Evolutionary conservation across 2,888 invertebrate species (phyloP), one percentile per base, ranked within the genome.

Genomic region (Clistopyga incitator): DNA sequence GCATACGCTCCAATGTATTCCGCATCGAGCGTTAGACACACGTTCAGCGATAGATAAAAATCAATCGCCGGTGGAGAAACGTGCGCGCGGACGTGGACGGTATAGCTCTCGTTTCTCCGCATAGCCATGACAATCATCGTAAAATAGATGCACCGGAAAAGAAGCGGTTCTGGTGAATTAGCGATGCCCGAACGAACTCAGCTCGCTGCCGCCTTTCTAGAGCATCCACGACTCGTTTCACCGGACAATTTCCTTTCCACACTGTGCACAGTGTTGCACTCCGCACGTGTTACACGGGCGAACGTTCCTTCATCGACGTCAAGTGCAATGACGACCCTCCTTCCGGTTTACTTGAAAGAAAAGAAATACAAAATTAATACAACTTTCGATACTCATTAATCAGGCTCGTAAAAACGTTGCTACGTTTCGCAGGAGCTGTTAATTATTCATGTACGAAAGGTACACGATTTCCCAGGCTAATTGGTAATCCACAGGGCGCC

Each of bases 201-300:
- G 23, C 15, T 13, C 29, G 59, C 59, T 10, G 74, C 20, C 61
- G 64, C 80, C 82, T 84, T 86, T 86, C 84, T 84, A 86, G 84
- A 86, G 80, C 80, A 56, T 6, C 76, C 76, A 75, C 76, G 78
- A 52, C 76, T 75, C 70, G 78, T 84, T 82, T 85, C 85, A 82
- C 83, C 80, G 80, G 79, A 79, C 82, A 84, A 84, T 76, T 82
- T 82, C 68, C 82, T 82, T 84, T 84, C 45, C 71, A 42, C 56
- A 56, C 67, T 64, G 59, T 50, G 67, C 75, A 45, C 67, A 25
- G 72, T 42, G 59, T 61, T 18, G 50, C 13, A 25, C 59, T 68
- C 42, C 67, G 65, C 47, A 38, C 45, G 42, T 67, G 65, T 67
- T 56, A 18, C 34, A 79, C n/a, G n/a, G 50, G 47, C 68, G 38